Evolutionary conservation across 2,113 vertebrate species (phyloP), one percentile per base, ranked within the genome.

Genomic region (Coracopsis vasa): DNA sequence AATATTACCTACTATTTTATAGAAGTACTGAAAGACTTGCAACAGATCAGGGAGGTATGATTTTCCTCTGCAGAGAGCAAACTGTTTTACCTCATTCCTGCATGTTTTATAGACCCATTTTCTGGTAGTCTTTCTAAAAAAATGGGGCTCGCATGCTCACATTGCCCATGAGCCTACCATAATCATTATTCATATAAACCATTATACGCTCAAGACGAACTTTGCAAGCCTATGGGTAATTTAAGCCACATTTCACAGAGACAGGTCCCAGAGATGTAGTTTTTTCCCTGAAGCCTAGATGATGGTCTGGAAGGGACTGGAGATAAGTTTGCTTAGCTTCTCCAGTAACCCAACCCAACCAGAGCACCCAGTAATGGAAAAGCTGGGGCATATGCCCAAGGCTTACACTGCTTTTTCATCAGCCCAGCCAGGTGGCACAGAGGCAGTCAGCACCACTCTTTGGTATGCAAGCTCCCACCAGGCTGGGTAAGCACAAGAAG

Each of bases 181-280:
- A 88, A 86, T 62, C 21, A 54, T 91, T 81, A 78, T 78, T 92
- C 94, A 92, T 41, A 91, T 27, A 86, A 88, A 78, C 35, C 37
- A 81, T 78, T 91, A 78, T 2, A 3, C 3, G 4, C 41, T 82
- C 72, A 88, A 88, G 75, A 90, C 45, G 83, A 90, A 67, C 69
- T 91, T 44, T 39, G 21, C 29, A 83, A 78, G 33, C 7, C 69
- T 91, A 17, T 7, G 18, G 47, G 20, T 84, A 78, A 84, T 53
- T 39, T 67, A 81, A 84, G 51, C 60, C 37, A 70, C 50, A 54
- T 88, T 94, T 95, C 65, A 88, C 41, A 91, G 25, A 83, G 62
- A 65, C 3, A 60, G 12, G 67, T 86, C 72, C 23, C 54, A 86
- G 24, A 90, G 21, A 65, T 5, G 2, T 7, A 10, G 21, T 7